Evolutionary conservation across 2,113 vertebrate species (phyloP), one percentile per base, ranked within the genome.

Genomic region (Cercocebus atys): DNA sequence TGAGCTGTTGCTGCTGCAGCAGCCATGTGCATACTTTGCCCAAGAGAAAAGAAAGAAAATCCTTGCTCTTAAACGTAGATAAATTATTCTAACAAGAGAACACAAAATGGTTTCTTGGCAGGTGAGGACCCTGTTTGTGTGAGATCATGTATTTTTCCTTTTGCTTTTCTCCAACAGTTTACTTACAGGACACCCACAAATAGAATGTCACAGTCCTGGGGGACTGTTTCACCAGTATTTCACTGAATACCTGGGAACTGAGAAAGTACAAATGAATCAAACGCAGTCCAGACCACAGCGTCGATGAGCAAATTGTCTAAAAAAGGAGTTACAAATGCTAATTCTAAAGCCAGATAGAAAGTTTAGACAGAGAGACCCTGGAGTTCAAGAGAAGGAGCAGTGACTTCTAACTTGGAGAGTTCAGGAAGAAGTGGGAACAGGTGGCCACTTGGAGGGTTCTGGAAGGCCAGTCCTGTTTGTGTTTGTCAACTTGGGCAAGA

Each of bases 31-130:
- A 35, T 11, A n/a, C 35, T n/a, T 64, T 86, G 35, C 59, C 66
- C 75, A 72, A 80, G 38, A 81, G 76, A 86, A 57, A 59, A 94
- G 88, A 83, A 17, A 50, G 47, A 50, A 73, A 9, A 10, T 7
- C 35, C 61, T 78, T 92, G 38, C 5, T 87, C 78, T 85, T 43
- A 75, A 70, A 23, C 59, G 38, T 72, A 88, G 59, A 76, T 5
- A 59, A 61, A 76, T n/a, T 72, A 93, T 94, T 40, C 52, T 50
- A 25, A 89, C 47, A 68, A 95, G 72, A 94, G 45, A 80, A 95
- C 45, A 35, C 4, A 32, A 76, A 94, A 73, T 55, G 47, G 57
- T n/a, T 35, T 87, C 35, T 57, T 64, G 85, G 55, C 86, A 79
- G 45, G 16, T 23, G 25, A 47, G 52, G 12, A 8, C 12, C n/a